A percentile compares a stretch with the other conserved stretches of the same genome.
phyloP scores from a whole-genome alignment of 2,888 invertebrate genomes.

The Cheilosia vernalis region DNA sequence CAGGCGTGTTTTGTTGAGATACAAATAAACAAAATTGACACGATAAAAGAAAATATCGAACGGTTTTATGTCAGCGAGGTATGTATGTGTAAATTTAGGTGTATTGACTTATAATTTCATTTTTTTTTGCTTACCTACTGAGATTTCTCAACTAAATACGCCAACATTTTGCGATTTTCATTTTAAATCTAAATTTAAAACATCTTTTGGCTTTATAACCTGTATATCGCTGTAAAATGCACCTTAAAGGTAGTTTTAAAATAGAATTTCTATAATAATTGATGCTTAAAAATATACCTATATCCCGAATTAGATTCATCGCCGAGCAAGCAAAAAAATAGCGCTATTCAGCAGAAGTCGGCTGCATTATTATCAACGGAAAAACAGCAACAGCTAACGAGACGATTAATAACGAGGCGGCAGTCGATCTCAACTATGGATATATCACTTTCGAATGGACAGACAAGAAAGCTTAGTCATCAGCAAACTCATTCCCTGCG shows the following conservation, averaged over 20 bases:
- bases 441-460: slow-evolving; percentile 49
- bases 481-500: slow-evolving; percentile 79
- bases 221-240: too few relatives aligned
- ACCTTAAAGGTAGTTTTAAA: background rate
- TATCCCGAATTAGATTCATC: slow-evolving; percentile 54
- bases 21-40: too few relatives aligned
- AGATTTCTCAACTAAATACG: too few relatives aligned
- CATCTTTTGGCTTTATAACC: too few relatives aligned
- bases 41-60: too few relatives aligned
- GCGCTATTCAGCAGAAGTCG: slow-evolving; percentile 33
- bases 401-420: slow-evolving; percentile 81
- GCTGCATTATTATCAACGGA: slow-evolving; percentile 76
- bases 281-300: background rate
- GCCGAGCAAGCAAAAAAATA: slow-evolving; percentile 49
- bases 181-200: too few relatives aligned
- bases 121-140: too few relatives aligned
- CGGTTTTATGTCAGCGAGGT: too few relatives aligned
- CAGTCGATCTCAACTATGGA: slow-evolving; percentile 81
- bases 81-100: too few relatives aligned
- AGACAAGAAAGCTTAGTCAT: slow-evolving; percentile 76
- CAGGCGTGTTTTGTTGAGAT: too few relatives aligned
- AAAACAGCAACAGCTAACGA: slow-evolving; percentile 69
- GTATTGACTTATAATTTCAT: too few relatives aligned
- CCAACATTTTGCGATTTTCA: too few relatives aligned
- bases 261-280: background rate